A percentile compares a stretch with the other conserved stretches of the same genome.
Conservation (phyloP, 2,113 vertebrate genomes). For the Leptobrachium ailaonicum region DNA sequence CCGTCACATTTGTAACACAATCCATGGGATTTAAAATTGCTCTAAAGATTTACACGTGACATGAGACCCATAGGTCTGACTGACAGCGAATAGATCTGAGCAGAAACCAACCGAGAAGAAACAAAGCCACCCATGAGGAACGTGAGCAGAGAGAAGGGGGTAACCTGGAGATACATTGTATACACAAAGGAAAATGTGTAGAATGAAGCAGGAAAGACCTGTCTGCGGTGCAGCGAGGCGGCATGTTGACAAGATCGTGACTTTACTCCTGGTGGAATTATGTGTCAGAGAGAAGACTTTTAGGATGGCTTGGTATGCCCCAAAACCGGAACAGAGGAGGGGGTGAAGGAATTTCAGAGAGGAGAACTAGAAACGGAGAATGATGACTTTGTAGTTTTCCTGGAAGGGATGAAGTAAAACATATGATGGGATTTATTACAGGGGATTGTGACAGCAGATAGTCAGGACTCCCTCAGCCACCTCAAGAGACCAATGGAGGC, state of each 20-base stretch:
- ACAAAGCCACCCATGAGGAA: constrained; percentile 1
- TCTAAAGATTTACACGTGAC: not conserved
- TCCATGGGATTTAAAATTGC: not conserved
- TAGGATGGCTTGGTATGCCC: not conserved
- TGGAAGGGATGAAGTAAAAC: too few species aligned
- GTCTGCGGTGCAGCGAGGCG: not conserved
- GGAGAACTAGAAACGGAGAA: not conserved
- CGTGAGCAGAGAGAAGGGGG: not conserved
- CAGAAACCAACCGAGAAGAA: not conserved
- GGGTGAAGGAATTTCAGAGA: not conserved
- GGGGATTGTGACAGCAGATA: too few species aligned
- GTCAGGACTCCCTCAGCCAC: too few species aligned
- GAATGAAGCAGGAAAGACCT: not conserved
- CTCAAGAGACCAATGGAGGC: too few species aligned
- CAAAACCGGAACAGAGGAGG: not conserved
- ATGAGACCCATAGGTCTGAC: not conserved
- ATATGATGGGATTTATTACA: too few species aligned
- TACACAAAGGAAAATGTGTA: not conserved
- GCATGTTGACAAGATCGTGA: not conserved
- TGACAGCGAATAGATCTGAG: not conserved
- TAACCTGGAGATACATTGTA: not conserved
- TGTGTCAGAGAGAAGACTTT: not conserved
- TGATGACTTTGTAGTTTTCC: too few species aligned
- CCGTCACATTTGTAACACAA: constrained; percentile 14
- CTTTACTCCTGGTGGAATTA: not conserved